phyloP scores from a whole-genome alignment of 2,797 vertebrate species.

The Streptopelia turtur region DNA sequence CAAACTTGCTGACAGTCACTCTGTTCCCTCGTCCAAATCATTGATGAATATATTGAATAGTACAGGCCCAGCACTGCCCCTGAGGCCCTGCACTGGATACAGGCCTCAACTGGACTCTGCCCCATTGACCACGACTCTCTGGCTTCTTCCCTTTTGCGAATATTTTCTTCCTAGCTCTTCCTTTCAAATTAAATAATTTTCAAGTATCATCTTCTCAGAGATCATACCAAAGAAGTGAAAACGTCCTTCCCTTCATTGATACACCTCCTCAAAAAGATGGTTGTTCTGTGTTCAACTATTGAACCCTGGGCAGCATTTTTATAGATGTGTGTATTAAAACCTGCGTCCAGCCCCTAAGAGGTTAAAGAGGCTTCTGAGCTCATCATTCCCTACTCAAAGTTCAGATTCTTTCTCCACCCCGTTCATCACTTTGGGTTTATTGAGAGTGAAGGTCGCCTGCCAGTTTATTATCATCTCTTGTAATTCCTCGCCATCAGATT shows the following conservation, averaged over 20 bases:
- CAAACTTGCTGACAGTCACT: too few species aligned
- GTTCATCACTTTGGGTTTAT: background rate
- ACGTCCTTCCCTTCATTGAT: background rate
- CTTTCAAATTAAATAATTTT: background rate
- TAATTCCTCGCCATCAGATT: background rate
- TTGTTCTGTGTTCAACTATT: background rate
- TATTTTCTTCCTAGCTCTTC: background rate
- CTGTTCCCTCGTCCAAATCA: too few species aligned
- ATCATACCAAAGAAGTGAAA: background rate
- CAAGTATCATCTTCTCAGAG: background rate
- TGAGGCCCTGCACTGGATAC: too few species aligned
- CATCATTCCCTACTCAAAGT: background rate
- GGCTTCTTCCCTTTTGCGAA: background rate
- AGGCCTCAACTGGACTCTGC: too few species aligned
- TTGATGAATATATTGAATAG: too few species aligned
- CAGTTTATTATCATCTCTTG: background rate
- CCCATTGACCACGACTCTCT: too few species aligned
- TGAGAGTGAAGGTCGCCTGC: background rate
- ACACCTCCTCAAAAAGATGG: background rate
- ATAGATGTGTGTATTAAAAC: background rate
- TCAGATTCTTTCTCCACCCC: background rate
- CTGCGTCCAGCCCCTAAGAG: background rate
- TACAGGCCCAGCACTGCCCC: too few species aligned
- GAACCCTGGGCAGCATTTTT: background rate
- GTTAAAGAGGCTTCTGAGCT: background rate